phyloP scores from a whole-genome alignment of 1,140 invertebrate species.

The Drosophila nikananu region DNA sequence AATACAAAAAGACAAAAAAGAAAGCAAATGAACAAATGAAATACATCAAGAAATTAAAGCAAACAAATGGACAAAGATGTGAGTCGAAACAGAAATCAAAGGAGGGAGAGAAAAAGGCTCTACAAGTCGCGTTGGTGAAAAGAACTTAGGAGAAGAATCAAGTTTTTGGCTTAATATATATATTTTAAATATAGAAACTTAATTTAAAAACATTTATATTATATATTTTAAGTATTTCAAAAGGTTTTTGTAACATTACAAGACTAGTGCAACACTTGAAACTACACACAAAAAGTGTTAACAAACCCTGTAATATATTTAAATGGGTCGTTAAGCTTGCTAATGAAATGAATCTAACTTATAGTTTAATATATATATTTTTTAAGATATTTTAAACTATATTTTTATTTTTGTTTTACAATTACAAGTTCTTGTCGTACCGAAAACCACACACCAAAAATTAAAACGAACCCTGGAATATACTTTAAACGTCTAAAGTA shows the following conservation, averaged over 20 bases:
- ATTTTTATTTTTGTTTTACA: not conserved
- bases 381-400: not conserved
- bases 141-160: not conserved
- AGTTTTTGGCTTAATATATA: not conserved
- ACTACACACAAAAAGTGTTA: not conserved
- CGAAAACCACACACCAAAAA: not conserved
- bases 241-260: not conserved
- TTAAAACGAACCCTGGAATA: not conserved
- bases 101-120: too few species aligned
- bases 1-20: not conserved
- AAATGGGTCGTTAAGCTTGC: not conserved
- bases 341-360: not conserved
- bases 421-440: not conserved
- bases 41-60: conserved; percentile 6
- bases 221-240: not conserved
- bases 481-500: not conserved
- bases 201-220: too few species aligned
- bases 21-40: conserved; percentile 9
- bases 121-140: not conserved
- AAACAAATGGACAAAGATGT: conserved; percentile 13
- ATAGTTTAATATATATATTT: not conserved
- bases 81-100: not conserved
- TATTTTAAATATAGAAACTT: not conserved
- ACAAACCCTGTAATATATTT: not conserved
- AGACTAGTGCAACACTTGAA: not conserved